Evolutionary conservation across 2,113 vertebrate species (phyloP).

Genomic region (Herpetotheres cachinnans): DNA sequence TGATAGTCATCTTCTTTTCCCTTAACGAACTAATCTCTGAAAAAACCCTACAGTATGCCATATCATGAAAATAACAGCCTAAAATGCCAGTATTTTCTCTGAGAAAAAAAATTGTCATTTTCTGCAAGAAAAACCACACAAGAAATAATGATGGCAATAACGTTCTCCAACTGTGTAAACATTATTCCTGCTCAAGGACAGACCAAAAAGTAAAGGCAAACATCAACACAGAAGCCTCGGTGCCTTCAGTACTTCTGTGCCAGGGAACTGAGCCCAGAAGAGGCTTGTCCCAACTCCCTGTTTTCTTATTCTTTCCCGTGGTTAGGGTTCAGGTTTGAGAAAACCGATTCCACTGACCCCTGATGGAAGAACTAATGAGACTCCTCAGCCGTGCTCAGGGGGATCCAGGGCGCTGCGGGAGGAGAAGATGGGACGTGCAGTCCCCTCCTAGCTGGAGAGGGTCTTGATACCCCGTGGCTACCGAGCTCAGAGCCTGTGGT

Average conservation of each 20-base stretch:
- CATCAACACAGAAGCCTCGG: background rate
- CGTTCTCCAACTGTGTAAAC: background rate
- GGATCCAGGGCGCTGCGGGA: background rate
- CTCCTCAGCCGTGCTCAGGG: rapidly evolving
- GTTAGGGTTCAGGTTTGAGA: background rate
- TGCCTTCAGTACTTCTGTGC: background rate
- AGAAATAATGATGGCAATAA: background rate
- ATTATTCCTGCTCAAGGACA: background rate
- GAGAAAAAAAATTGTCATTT: background rate
- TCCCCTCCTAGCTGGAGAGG: background rate
- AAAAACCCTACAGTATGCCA: background rate
- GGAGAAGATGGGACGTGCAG: rapidly evolving
- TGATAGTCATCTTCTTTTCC: background rate
- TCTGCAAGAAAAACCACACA: background rate
- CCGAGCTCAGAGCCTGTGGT: background rate
- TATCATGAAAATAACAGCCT: background rate
- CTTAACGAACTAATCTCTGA: background rate
- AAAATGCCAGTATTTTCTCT: background rate
- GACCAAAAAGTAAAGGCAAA: background rate
- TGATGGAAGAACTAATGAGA: background rate
- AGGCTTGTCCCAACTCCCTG: background rate
- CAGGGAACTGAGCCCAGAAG: background rate
- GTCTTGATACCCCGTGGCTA: rapidly evolving
- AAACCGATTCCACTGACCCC: background rate
- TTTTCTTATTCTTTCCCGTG: background rate